These are phyloP conservation scores for Nebria salina DNA, from an alignment of 2,888 invertebrate species.

Conservation along the genomic window DNA sequence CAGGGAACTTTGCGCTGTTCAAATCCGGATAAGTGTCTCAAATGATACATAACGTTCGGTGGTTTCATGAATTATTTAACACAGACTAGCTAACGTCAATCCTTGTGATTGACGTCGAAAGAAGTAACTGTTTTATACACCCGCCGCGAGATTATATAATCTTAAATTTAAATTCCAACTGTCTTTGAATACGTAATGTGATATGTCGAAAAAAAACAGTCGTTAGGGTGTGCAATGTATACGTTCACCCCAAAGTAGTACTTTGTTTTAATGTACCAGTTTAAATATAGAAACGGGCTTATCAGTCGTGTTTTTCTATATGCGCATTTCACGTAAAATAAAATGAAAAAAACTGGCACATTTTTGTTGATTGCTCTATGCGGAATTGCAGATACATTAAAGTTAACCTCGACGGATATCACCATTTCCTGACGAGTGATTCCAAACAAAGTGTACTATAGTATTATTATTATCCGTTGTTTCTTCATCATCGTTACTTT, in stretches of 20 bases:
- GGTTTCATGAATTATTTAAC: not conserved
- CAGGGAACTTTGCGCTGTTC: not conserved
- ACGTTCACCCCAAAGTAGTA: not conserved
- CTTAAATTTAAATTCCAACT: not conserved
- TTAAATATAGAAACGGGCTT: no score
- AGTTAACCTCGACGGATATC: not conserved
- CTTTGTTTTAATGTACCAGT: not conserved
- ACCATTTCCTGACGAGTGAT: not conserved
- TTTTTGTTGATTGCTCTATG: not conserved
- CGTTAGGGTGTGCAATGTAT: not conserved
- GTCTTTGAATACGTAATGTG: not conserved
- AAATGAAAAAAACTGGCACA: not conserved
- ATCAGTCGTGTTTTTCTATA: no score
- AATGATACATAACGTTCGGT: not conserved
- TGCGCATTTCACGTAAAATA: no score
- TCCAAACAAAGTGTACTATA: conserved; percentile 9
- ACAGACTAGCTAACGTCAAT: not conserved
- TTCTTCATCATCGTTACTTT: not conserved
- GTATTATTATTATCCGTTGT: not conserved
- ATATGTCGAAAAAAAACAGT: not conserved
- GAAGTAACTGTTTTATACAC: not conserved
- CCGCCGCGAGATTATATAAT: not conserved
- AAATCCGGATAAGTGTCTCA: not conserved
- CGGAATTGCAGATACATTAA: not conserved
- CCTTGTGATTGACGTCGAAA: not conserved